These are phyloP conservation scores for Bicyclus anynana DNA, from an alignment of 1,140 invertebrate species.

Conservation along the genomic window DNA sequence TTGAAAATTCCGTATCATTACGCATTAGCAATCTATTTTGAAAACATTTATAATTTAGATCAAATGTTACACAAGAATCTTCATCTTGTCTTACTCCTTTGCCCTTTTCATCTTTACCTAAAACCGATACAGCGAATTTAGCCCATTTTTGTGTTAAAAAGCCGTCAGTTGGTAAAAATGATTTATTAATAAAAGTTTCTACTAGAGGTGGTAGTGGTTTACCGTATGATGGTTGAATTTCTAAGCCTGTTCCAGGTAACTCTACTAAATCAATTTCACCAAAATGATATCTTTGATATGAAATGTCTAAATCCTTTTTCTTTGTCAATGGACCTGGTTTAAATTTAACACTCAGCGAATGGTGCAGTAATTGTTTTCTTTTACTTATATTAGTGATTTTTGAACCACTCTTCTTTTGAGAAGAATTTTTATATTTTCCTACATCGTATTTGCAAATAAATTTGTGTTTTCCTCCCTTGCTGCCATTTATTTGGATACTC, in stretches of 20 bases:
- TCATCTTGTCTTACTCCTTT: conserved; percentile 24
- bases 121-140: conserved; percentile 53
- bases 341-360: conserved; percentile 58
- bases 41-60: conserved; percentile 53
- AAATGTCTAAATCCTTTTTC: conserved; percentile 54
- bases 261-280: conserved; percentile 46
- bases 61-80: conserved; percentile 41
- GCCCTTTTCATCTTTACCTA: conserved; percentile 41
- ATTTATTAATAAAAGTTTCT: conserved; percentile 44
- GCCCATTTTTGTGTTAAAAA: conserved; percentile 56
- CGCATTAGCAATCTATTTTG: conserved; percentile 56
- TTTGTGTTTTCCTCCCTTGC: conserved; percentile 54
- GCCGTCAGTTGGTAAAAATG: conserved; percentile 40
- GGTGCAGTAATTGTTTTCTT: conserved; percentile 43
- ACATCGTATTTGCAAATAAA: conserved; percentile 53
- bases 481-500: conserved; percentile 56
- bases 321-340: conserved; percentile 60
- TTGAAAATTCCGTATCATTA: conserved; percentile 26
- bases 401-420: conserved; percentile 20
- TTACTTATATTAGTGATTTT: conserved; percentile 24
- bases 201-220: conserved; percentile 42
- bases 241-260: conserved; percentile 51
- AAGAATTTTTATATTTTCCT: conserved; percentile 21
- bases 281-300: conserved; percentile 60
- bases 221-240: conserved; percentile 47